Conservation (phyloP, 2,113 vertebrate species). For the Bos indicus region DNA sequence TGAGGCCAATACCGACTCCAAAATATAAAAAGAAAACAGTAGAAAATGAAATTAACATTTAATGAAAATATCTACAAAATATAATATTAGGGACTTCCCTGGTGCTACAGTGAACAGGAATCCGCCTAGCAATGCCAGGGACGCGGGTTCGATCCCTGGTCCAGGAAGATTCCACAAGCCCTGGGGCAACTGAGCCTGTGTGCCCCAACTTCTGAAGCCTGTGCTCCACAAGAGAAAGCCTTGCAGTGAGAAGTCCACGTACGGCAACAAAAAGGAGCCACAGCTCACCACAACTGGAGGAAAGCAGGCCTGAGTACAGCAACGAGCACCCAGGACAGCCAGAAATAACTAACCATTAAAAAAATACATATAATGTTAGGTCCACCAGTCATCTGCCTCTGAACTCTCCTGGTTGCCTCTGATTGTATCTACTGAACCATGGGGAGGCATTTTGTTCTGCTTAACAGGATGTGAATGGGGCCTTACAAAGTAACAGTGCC, state of each 20-base stretch:
- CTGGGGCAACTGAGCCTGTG: not conserved
- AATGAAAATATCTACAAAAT: not conserved
- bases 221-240: not conserved
- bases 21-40: not conserved
- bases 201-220: not conserved
- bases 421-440: not conserved
- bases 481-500: not conserved
- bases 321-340: not conserved
- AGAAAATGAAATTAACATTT: not conserved
- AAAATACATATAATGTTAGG: not conserved
- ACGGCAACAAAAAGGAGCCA: not conserved
- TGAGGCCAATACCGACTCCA: not conserved
- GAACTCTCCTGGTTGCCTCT: not conserved
- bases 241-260: not conserved
- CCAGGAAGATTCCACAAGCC: not conserved
- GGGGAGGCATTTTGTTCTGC: not conserved
- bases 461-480: not conserved
- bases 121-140: not conserved
- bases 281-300: not conserved
- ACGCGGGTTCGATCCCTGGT: not conserved
- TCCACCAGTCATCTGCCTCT: not conserved
- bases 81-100: not conserved
- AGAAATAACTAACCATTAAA: not conserved
- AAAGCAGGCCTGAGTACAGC: not conserved
- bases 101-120: not conserved